A percentile compares a stretch with the other conserved stretches of the same genome.
Evolutionary conservation across 2,888 invertebrate genomes (phyloP).

Genomic region (Heliconius ethilla): DNA sequence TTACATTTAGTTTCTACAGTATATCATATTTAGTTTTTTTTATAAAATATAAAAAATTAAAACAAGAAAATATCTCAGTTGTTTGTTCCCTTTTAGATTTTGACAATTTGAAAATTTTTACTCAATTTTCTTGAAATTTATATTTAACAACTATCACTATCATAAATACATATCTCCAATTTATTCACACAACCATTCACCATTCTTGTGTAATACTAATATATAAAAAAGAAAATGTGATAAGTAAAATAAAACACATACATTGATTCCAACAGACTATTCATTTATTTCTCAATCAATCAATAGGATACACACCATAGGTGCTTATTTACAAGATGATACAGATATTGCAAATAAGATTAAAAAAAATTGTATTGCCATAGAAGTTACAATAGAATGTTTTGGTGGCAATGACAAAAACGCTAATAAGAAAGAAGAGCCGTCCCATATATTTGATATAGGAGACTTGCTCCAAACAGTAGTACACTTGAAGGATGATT

Average conservation of each 20-base stretch:
- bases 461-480: conserved; percentile 66
- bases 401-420: conserved; percentile 56
- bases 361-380: conserved; percentile 56
- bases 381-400: conserved; percentile 47
- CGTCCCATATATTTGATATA: conserved; percentile 48
- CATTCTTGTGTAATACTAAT: neutral
- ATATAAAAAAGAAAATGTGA: neutral
- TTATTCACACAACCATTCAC: too few relatives aligned
- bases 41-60: too few relatives aligned
- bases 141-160: too few relatives aligned
- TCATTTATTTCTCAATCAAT: conserved; percentile 77
- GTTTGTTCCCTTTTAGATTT: too few relatives aligned
- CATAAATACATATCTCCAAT: too few relatives aligned
- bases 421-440: conserved; percentile 58
- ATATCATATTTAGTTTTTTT: too few relatives aligned
- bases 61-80: too few relatives aligned
- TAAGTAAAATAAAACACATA: conserved; percentile 48
- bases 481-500: conserved; percentile 49
- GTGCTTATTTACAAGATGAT: conserved; percentile 79
- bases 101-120: too few relatives aligned
- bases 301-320: conserved; percentile 72
- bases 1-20: too few relatives aligned
- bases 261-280: conserved; percentile 76
- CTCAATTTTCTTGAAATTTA: too few relatives aligned
- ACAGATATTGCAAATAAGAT: conserved; percentile 51